Conservation (phyloP, 2,797 vertebrate genomes). For the Lithobates pipiens region DNA sequence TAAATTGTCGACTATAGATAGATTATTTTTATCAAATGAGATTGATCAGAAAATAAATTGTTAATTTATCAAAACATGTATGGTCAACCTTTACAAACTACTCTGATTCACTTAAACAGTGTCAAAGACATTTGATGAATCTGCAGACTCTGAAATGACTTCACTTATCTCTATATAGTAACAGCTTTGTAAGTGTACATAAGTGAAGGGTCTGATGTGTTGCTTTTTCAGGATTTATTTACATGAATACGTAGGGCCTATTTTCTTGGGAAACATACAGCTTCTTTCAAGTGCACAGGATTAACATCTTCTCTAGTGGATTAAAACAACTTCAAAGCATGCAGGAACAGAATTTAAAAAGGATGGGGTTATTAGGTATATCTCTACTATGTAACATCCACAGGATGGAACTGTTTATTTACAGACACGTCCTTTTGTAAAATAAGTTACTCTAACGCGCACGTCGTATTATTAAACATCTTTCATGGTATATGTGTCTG, state of each 20-base stretch:
- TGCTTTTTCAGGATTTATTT: not conserved
- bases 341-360: slow-evolving; percentile 6
- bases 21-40: too few relatives aligned
- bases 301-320: slow-evolving; percentile 33
- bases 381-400: not conserved
- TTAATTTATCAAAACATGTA: too few relatives aligned
- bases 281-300: slow-evolving; percentile 33
- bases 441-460: not conserved
- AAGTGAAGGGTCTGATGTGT: slow-evolving; percentile 16
- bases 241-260: slow-evolving; percentile 26
- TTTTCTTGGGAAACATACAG: slow-evolving; percentile 10
- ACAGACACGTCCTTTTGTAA: not conserved
- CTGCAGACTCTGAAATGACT: too few relatives aligned
- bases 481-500: not conserved
- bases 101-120: not conserved
- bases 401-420: not conserved
- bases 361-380: not conserved
- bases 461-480: not conserved
- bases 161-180: not conserved
- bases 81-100: not conserved
- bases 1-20: too few relatives aligned
- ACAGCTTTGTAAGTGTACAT: slow-evolving; percentile 3
- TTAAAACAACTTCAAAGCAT: slow-evolving; percentile 31
- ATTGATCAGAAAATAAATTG: too few relatives aligned
- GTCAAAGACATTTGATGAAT: not conserved